Conservation (phyloP, 2,888 invertebrate species). For the Clusia tigrina region DNA sequence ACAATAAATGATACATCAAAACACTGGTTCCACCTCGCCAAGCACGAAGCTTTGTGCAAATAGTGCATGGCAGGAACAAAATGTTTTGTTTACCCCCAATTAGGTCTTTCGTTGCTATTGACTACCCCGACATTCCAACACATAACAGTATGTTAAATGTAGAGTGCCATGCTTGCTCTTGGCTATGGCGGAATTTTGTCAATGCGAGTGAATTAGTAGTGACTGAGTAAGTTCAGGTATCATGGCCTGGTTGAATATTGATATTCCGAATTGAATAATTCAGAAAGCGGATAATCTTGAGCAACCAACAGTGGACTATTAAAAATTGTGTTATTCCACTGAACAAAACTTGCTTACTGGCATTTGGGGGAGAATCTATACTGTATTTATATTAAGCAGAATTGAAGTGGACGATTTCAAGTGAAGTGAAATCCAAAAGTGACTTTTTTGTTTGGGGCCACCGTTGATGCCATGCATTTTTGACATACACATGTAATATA, state of each 20-base stretch:
- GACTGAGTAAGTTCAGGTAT: neutral
- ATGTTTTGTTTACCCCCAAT: conserved; percentile 32
- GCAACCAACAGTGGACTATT: neutral
- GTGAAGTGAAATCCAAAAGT: no score
- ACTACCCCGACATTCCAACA: conserved; percentile 50
- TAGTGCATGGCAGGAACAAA: neutral
- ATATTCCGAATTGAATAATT: no score
- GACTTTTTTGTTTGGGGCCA: no score
- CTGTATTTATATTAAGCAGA: neutral
- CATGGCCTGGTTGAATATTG: no score
- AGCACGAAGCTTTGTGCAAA: neutral
- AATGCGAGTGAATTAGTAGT: conserved; percentile 43
- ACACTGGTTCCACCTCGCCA: neutral
- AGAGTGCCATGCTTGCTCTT: conserved; percentile 18
- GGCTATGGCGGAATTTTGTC: conserved; percentile 30
- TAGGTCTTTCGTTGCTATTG: conserved; percentile 39
- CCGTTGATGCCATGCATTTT: no score
- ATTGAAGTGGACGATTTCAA: neutral
- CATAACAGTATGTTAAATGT: conserved; percentile 42
- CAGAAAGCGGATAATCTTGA: neutral
- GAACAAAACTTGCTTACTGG: no score
- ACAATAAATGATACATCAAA: no score
- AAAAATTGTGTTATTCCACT: no score
- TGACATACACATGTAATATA: no score
- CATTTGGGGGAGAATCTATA: no score